Conservation (phyloP, 2,113 vertebrate genomes). For the Arvicanthis niloticus region DNA sequence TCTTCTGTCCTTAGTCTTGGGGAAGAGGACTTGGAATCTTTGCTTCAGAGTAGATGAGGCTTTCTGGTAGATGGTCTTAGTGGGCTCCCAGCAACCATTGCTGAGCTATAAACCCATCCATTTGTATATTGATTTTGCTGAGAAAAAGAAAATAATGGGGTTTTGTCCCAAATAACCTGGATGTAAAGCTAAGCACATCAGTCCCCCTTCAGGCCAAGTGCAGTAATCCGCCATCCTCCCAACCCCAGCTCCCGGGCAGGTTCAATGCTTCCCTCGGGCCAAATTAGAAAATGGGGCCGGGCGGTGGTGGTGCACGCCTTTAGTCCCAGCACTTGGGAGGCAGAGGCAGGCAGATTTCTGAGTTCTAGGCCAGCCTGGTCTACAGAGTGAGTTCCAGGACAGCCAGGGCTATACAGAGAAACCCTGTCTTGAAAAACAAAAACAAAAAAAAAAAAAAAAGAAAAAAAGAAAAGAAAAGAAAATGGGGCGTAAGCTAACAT, state of each 20-base stretch:
- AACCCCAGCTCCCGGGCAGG: background rate
- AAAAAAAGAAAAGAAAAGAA: too few relatives aligned
- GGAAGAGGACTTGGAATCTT: constrained; percentile 20
- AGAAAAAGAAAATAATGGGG: background rate
- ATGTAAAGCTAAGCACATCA: background rate
- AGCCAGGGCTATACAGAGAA: too few relatives aligned
- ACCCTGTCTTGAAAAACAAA: too few relatives aligned
- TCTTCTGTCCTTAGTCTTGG: background rate
- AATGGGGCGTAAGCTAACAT: background rate
- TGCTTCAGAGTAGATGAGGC: background rate
- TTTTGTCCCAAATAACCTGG: background rate
- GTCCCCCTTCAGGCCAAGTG: background rate
- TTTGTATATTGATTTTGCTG: constrained; percentile 7
- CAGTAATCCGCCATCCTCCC: background rate
- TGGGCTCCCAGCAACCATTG: background rate
- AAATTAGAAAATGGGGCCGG: background rate
- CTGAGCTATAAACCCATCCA: background rate
- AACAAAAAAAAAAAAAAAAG: too few relatives aligned
- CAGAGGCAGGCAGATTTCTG: too few relatives aligned
- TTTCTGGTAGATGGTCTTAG: background rate
- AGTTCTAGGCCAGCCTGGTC: too few relatives aligned
- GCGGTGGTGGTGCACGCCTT: too few relatives aligned
- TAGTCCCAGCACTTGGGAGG: too few relatives aligned
- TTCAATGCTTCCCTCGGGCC: background rate
- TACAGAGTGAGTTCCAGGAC: too few relatives aligned